Percentiles rank a stretch among this genome's conserved stretches.
phyloP scores from a whole-genome alignment of 2,113 vertebrate species.

The Baryphthengus martii region DNA sequence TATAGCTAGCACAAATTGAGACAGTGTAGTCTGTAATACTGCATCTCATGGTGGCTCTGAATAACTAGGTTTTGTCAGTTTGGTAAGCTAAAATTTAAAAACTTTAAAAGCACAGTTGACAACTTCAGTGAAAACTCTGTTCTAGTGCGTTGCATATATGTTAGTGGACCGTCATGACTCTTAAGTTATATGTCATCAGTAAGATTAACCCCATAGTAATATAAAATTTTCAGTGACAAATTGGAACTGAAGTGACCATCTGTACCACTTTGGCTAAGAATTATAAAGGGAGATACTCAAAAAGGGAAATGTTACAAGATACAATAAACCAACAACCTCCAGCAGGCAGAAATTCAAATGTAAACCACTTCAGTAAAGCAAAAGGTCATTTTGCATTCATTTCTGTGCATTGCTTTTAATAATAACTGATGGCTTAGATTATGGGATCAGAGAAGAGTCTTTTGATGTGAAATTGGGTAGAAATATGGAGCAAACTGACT shows the following conservation, averaged over 20 bases:
- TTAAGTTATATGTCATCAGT: background rate
- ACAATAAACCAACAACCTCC: background rate
- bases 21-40: background rate
- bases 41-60: background rate
- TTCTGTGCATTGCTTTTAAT: background rate
- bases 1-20: background rate
- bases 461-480: background rate
- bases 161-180: background rate
- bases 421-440: conserved; percentile 3
- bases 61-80: background rate
- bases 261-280: background rate
- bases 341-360: background rate
- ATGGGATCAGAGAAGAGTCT: background rate
- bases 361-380: background rate
- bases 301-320: background rate
- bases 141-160: background rate
- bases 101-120: background rate
- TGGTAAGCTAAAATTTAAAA: background rate
- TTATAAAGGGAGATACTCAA: background rate
- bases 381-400: background rate
- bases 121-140: background rate
- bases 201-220: background rate
- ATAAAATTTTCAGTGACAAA: background rate
- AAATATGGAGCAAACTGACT: background rate
- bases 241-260: background rate